Evolutionary conservation across 2,797 vertebrate species (phyloP).

Genomic region (Tragelaphus oryx): DNA sequence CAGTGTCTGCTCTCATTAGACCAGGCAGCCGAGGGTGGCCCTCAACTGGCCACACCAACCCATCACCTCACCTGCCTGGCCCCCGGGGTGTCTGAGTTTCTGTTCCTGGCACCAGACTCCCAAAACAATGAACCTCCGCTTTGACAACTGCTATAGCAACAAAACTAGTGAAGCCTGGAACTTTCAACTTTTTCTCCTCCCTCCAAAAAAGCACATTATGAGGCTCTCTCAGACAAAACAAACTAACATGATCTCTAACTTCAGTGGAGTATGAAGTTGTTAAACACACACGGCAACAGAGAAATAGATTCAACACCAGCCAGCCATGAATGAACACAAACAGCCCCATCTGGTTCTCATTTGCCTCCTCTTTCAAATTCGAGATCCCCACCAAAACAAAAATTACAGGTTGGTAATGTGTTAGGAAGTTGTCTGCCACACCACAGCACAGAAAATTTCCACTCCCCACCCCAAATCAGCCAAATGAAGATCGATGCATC

Average conservation of each 20-base stretch:
- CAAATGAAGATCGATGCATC: constrained; percentile 80
- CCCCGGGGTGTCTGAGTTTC: not conserved
- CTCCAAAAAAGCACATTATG: not conserved
- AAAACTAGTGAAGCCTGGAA: not conserved
- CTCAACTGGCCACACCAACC: not conserved
- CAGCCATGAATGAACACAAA: no score
- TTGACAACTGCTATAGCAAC: not conserved
- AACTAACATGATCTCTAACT: not conserved
- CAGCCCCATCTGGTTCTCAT: not conserved
- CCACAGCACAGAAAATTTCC: constrained; percentile 70
- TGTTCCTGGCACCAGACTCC: not conserved
- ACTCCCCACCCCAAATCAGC: constrained; percentile 74
- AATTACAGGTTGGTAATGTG: not conserved
- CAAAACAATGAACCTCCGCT: not conserved
- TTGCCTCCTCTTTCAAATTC: not conserved
- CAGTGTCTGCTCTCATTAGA: rapidly evolving
- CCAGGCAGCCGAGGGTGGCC: rapidly evolving
- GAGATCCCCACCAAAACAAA: constrained; percentile 50
- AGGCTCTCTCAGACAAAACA: constrained; percentile 45
- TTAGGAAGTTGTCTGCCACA: constrained; percentile 52
- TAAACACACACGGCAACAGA: not conserved
- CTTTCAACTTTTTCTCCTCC: not conserved
- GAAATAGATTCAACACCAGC: not conserved
- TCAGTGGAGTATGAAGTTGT: constrained; percentile 1
- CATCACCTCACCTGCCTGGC: not conserved